Conservation (phyloP, 1,140 invertebrate species). For the Drosophila serrata region DNA sequence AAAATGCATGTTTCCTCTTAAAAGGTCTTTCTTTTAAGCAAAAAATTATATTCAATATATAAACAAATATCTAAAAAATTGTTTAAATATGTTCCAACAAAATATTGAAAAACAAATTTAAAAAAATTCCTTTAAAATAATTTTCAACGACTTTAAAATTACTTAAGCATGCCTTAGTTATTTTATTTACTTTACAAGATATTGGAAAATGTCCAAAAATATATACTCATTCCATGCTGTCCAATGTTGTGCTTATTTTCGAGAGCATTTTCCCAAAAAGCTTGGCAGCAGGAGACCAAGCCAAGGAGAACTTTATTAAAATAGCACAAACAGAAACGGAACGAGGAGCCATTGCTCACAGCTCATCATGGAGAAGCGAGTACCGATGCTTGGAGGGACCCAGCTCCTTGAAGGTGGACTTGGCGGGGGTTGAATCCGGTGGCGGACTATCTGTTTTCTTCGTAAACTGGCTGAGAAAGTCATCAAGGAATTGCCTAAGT, state of each 20-base stretch:
- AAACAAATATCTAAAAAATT: too few species aligned
- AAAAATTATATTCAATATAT: too few species aligned
- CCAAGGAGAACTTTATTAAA: conserved; percentile 67
- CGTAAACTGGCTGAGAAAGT: conserved; percentile 6
- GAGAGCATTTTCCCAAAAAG: conserved; percentile 21
- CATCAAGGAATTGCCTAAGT: conserved; percentile 38
- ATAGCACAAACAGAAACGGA: conserved; percentile 32
- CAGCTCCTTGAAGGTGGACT: conserved; percentile 61
- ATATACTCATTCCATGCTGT: not conserved
- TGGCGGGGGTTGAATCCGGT: not conserved
- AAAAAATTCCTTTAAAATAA: not conserved
- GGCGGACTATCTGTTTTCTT: not conserved
- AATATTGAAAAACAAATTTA: not conserved
- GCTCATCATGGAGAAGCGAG: conserved; percentile 66
- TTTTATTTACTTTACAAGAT: not conserved
- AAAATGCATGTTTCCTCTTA: too few species aligned
- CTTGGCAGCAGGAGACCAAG: conserved; percentile 49
- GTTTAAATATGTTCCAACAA: not conserved
- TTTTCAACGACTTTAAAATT: not conserved
- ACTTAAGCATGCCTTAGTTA: not conserved
- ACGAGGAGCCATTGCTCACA: conserved; percentile 38
- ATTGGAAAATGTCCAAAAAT: not conserved
- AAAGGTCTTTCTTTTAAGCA: too few species aligned
- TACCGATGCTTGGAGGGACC: conserved; percentile 68
- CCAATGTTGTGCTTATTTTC: conserved; percentile 32